Conservation (phyloP, 2,888 invertebrate genomes). For the Platerodrilus igneus region DNA sequence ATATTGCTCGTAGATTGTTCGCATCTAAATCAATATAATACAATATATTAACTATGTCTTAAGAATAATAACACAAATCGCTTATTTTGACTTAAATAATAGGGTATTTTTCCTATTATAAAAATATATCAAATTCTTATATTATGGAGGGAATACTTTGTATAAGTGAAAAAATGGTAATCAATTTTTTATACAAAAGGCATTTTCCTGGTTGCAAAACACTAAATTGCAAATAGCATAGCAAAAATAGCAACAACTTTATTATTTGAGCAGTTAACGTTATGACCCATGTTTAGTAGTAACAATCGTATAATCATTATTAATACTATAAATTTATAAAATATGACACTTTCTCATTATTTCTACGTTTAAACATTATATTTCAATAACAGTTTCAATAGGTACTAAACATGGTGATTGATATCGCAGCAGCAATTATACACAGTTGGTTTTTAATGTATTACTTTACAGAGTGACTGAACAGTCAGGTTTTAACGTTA, state of each 20-base stretch:
- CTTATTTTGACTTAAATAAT: slow-evolving; percentile 41
- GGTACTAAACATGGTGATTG: slow-evolving; percentile 32
- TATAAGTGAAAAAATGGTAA: slow-evolving; percentile 29
- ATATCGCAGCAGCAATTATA: slow-evolving; percentile 23
- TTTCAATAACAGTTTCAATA: too few species aligned
- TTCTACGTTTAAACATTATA: slow-evolving; percentile 20
- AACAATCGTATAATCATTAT: slow-evolving; percentile 19
- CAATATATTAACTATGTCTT: slow-evolving; percentile 41
- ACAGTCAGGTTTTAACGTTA: too few species aligned
- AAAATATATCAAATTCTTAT: slow-evolving; percentile 40
- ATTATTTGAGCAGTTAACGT: slow-evolving; percentile 34
- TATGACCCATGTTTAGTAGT: slow-evolving; percentile 35
- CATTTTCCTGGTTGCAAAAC: slow-evolving; percentile 36
- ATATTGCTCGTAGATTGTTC: slow-evolving; percentile 42
- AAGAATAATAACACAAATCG: slow-evolving; percentile 50
- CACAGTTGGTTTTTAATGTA: too few species aligned
- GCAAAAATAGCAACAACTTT: slow-evolving; percentile 29
- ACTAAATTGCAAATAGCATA: slow-evolving; percentile 27
- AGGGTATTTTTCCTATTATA: slow-evolving; percentile 39
- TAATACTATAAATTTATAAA: slow-evolving; percentile 24
- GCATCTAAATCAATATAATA: too few species aligned
- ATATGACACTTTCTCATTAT: slow-evolving; percentile 31
- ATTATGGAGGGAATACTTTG: slow-evolving; percentile 46
- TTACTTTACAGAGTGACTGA: too few species aligned
- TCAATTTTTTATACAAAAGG: slow-evolving; percentile 30